These are phyloP conservation scores for Drosophila sp. DNA, from an alignment of 1,140 invertebrate genomes.

Conservation along the genomic window DNA sequence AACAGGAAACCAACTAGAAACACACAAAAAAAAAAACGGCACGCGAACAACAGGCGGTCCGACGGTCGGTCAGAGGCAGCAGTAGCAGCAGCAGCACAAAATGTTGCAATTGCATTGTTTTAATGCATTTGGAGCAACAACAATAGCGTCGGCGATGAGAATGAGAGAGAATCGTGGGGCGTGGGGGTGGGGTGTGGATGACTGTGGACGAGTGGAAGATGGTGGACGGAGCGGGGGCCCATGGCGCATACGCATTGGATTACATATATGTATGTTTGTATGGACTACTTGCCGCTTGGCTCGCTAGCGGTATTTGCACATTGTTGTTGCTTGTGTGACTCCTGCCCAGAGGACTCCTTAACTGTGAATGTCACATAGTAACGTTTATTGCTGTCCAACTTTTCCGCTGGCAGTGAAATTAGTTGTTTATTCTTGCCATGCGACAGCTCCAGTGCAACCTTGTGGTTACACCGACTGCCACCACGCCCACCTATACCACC, in stretches of 20 bases:
- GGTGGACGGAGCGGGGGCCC: slow-evolving; percentile 12
- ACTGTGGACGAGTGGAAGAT: slow-evolving; percentile 9
- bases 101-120: slow-evolving; percentile 78
- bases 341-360: slow-evolving; percentile 85
- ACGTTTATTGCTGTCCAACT: slow-evolving; percentile 92
- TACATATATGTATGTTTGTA: slow-evolving; percentile 52
- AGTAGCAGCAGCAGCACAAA: slow-evolving; percentile 45
- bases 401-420: slow-evolving; percentile 92
- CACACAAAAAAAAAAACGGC: slow-evolving; percentile 27
- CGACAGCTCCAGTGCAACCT: slow-evolving; percentile 90
- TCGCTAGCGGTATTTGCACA: slow-evolving; percentile 37
- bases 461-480: slow-evolving; percentile 62
- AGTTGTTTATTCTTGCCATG: slow-evolving; percentile 92
- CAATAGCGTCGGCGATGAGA: slow-evolving; percentile 21
- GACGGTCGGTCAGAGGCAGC: not conserved
- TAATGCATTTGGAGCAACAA: slow-evolving; percentile 74
- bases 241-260: slow-evolving; percentile 37
- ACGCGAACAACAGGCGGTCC: slow-evolving; percentile 59
- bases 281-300: slow-evolving; percentile 53
- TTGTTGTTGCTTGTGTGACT: slow-evolving; percentile 51
- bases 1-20: slow-evolving; percentile 38
- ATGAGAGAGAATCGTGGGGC: not conserved
- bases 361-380: slow-evolving; percentile 96
- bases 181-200: not conserved
- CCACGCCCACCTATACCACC: slow-evolving; percentile 16